A percentile compares a stretch with the other conserved stretches of the same genome.
Conservation (phyloP, 2,113 vertebrate genomes). For the Myotis brandtii region DNA sequence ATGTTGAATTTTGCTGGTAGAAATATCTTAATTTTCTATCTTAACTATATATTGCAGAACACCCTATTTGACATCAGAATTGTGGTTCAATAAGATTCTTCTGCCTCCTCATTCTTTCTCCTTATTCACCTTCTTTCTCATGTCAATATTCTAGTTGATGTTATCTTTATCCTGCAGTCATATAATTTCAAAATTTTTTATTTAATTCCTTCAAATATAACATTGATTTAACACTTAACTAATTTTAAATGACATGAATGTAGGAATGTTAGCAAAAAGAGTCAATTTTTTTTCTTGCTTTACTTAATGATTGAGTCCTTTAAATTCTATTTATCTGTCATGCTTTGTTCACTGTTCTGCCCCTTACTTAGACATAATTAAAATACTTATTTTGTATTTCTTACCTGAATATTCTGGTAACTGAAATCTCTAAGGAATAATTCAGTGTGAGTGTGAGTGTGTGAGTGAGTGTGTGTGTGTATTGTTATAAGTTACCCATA, state of each 20-base stretch:
- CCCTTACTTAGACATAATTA: neutral
- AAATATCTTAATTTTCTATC: neutral
- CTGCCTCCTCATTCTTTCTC: neutral
- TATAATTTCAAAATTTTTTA: slow-evolving; percentile 3
- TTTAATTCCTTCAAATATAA: neutral
- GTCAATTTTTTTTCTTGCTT: neutral
- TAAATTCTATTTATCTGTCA: neutral
- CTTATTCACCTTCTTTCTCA: neutral
- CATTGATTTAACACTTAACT: neutral
- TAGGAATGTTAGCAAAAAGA: neutral
- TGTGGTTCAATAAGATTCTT: neutral
- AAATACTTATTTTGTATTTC: neutral
- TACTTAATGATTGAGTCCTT: neutral
- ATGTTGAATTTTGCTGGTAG: neutral
- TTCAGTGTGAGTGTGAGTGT: neutral
- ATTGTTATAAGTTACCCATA: neutral
- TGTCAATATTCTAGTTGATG: neutral
- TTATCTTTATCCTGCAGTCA: neutral
- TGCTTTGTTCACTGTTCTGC: neutral
- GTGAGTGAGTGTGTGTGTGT: no score
- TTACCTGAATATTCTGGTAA: neutral
- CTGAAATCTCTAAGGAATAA: neutral
- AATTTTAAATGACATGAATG: neutral
- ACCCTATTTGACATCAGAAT: neutral
- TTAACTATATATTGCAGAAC: neutral